Evolutionary conservation across 1,140 invertebrate species (phyloP).

Genomic region (Coptotermes formosanus): DNA sequence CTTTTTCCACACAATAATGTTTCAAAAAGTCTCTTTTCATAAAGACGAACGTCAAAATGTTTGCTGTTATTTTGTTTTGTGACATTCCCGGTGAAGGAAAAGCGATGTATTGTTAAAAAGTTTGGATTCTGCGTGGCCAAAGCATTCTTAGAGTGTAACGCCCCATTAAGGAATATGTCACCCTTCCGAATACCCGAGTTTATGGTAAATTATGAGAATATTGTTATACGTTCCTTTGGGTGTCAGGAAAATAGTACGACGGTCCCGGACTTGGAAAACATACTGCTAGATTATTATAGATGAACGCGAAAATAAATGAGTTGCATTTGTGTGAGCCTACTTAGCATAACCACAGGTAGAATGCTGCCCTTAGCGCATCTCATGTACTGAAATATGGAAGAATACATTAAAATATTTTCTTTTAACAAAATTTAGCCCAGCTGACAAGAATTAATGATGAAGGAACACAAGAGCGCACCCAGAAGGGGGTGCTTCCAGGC

Average conservation of each 20-base stretch:
- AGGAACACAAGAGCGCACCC: too few species aligned
- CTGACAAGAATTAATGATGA: too few species aligned
- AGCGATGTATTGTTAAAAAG: neutral
- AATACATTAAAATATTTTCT: too few species aligned
- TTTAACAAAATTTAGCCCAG: too few species aligned
- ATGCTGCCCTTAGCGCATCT: too few species aligned
- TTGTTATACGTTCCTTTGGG: neutral
- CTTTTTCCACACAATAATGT: conserved; percentile 10
- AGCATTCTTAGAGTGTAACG: neutral
- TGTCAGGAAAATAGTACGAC: neutral
- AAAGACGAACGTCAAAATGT: conserved; percentile 5
- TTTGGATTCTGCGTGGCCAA: neutral
- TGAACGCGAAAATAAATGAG: too few species aligned
- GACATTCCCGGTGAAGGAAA: neutral
- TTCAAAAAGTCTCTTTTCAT: conserved; percentile 2
- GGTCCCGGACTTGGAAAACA: too few species aligned
- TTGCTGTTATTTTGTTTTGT: conserved; percentile 3
- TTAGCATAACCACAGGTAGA: too few species aligned
- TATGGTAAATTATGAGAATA: neutral
- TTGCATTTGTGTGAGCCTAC: too few species aligned
- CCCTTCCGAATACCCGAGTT: neutral
- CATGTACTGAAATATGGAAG: too few species aligned
- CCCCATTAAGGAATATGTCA: neutral
- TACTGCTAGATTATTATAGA: too few species aligned
- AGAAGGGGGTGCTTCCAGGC: too few species aligned